Base-by-base conservation (phyloP, 2,113 vertebrate genomes). In the Chaetodon trifascialis region DNA sequence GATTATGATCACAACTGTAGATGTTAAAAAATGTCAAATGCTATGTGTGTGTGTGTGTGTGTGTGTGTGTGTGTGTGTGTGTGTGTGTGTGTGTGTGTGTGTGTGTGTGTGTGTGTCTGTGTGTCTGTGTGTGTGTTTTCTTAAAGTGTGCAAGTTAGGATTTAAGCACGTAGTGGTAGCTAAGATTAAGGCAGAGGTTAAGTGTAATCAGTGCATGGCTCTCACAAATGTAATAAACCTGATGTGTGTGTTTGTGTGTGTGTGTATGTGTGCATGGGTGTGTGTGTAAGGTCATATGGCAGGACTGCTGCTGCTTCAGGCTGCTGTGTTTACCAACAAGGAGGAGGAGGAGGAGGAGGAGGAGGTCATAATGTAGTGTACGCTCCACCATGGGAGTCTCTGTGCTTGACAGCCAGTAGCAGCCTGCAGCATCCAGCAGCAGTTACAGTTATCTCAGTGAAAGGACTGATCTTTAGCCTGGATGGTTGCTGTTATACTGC, bases 251-350 rank as follows among this genome's bases (percentile, higher is more conserved):
- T 38, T 65, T 55, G 64, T 30, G 30, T 25, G 51, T 6, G 30
- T 30, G 30, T 30, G 30, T 30, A 30, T 30, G 30, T 30, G 30
- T 30, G 30, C 30, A 30, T 30, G 30, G 30, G 30, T 38, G 69
- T 55, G 64, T 25, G 51, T 6, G 56, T 54, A 10, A 60, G 25
- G 87, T 93, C 92, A 93, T 91, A 90, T 91, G 89, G 79, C 85
- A 65, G 80, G 60, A 23, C 65, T 71, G 70, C 86, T 84, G 66
- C 76, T 83, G 79, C 88, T 84, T 42, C 68, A 84, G 91, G 89
- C 85, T 83, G 88, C 82, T 87, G 85, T 91, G 88, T 92, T 93
- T 92, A 91, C 89, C 79, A 92, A 92, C 88, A 91, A 70, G 76
- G 74, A 69, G 25, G 52, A 49, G 49, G 73, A 38, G 56, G 78